Base-by-base conservation (phyloP, 2,113 vertebrate species). In the Syngnathus floridae region DNA sequence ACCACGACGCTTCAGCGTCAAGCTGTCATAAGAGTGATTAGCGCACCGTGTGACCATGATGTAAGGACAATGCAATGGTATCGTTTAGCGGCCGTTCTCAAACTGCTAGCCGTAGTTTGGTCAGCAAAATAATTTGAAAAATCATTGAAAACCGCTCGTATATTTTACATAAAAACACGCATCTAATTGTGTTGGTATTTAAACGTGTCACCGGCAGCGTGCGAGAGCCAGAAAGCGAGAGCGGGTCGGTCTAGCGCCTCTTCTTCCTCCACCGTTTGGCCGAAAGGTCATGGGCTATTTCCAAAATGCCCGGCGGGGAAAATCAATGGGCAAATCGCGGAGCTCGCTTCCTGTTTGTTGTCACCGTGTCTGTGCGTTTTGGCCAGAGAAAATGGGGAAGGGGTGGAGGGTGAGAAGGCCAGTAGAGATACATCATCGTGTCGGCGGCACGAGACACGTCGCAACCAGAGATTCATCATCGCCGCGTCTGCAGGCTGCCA, bases 381-480 rank as follows among this genome's bases (percentile, higher is more conserved):
- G 71, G 77, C 79, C 73, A 61, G 78, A 83, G 73, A 66, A 58
- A 75, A 66, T 70, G 36, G 41, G 0, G 12, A 36, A 21, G 56
- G 48, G 51, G 9, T 11, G 9, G 57, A 40, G 57, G 57, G 83
- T 77, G 84, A 82, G 82, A 79, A 77, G 86, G 79, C 80, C 79
- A 74, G 76, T 80, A 69, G 82, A 91, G 86, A 91, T 91, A 87
- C 80, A 91, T 91, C 88, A 90, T 87, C 37, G 75, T 91, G 90
- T 91, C 90, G 90, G 87, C 84, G 72, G 80, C 84, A 83, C 88
- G 54, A 90, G 89, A 90, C 86, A 86, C 82, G 82, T 88, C 84
- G 87, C 87, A 86, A 88, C 89, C 88, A 91, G 75, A 90, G 88
- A 91, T 91, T 90, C 86, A 91, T 91, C 90, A 91, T 90, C 83